Evolutionary conservation across 1,140 invertebrate genomes (phyloP).

Genomic region (Reticulitermes speratus): DNA sequence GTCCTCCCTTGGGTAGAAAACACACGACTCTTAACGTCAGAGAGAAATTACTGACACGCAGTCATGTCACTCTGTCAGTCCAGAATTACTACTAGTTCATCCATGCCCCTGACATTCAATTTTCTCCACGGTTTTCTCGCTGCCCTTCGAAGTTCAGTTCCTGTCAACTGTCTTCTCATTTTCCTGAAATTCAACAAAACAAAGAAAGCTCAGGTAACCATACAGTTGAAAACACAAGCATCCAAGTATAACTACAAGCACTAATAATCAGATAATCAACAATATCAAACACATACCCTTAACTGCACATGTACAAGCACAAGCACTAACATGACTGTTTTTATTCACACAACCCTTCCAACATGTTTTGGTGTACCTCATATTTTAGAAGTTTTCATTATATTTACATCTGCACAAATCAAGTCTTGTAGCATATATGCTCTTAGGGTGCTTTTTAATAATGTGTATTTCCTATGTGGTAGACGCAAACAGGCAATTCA

Average conservation of each 20-base stretch:
- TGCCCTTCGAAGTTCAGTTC: conserved; percentile 78
- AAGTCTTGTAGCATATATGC: too few relatives aligned
- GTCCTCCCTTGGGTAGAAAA: conserved; percentile 2
- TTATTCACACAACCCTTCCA: too few relatives aligned
- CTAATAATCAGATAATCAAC: neutral
- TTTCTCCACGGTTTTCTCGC: conserved; percentile 88
- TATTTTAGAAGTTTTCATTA: too few relatives aligned
- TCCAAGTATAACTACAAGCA: neutral
- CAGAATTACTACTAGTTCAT: conserved; percentile 39
- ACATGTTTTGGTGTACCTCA: too few relatives aligned
- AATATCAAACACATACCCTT: too few relatives aligned
- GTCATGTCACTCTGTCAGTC: conserved; percentile 37
- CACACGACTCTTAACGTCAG: neutral
- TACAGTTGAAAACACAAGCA: conserved; percentile 31
- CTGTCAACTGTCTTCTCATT: conserved; percentile 75
- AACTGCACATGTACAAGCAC: too few relatives aligned
- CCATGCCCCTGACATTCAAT: conserved; percentile 52
- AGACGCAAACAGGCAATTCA: too few relatives aligned
- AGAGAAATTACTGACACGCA: neutral
- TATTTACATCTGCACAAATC: too few relatives aligned
- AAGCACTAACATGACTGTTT: too few relatives aligned
- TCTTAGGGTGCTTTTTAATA: too few relatives aligned
- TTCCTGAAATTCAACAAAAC: conserved; percentile 61
- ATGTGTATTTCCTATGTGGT: too few relatives aligned
- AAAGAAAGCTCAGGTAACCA: conserved; percentile 34